These are phyloP conservation scores for Tryphoninae sp. DNA, from an alignment of 2,888 invertebrate genomes.

Conservation along the genomic window DNA sequence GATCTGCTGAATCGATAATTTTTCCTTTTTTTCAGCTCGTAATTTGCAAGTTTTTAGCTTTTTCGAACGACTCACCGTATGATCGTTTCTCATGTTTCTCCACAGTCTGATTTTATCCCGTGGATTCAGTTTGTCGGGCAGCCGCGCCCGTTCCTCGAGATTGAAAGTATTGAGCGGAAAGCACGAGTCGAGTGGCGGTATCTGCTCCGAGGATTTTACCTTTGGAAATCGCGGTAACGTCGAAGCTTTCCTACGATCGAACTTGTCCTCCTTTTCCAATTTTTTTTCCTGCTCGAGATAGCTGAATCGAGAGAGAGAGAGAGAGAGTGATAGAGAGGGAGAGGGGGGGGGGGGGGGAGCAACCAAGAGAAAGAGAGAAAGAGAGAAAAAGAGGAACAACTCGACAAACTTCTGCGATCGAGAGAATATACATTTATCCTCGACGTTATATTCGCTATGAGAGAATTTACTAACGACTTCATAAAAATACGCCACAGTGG, in stretches of 20 bases:
- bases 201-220: slow-evolving; percentile 64
- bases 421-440: slow-evolving; percentile 2
- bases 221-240: slow-evolving; percentile 65
- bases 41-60: not conserved
- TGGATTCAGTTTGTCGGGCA: slow-evolving; percentile 67
- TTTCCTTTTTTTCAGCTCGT: not conserved
- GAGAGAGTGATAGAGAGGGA: too few relatives aligned
- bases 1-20: slow-evolving; percentile 49
- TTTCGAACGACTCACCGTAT: slow-evolving; percentile 63
- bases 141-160: slow-evolving; percentile 50
- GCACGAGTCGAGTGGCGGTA: slow-evolving; percentile 58
- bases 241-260: slow-evolving; percentile 66
- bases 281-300: slow-evolving; percentile 67
- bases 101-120: slow-evolving; percentile 72
- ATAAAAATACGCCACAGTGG: slow-evolving; percentile 70
- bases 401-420: not conserved
- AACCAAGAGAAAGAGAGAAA: too few relatives aligned
- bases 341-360: too few relatives aligned
- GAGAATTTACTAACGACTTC: slow-evolving; percentile 68
- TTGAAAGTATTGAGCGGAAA: slow-evolving; percentile 71
- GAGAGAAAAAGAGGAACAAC: not conserved
- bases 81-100: slow-evolving; percentile 69
- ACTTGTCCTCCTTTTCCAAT: slow-evolving; percentile 66
- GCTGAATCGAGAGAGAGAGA: slow-evolving; percentile 53
- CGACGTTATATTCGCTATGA: not conserved